These are phyloP conservation scores for Pomacea maculata DNA, from an alignment of 1,140 invertebrate genomes.

Conservation along the genomic window DNA sequence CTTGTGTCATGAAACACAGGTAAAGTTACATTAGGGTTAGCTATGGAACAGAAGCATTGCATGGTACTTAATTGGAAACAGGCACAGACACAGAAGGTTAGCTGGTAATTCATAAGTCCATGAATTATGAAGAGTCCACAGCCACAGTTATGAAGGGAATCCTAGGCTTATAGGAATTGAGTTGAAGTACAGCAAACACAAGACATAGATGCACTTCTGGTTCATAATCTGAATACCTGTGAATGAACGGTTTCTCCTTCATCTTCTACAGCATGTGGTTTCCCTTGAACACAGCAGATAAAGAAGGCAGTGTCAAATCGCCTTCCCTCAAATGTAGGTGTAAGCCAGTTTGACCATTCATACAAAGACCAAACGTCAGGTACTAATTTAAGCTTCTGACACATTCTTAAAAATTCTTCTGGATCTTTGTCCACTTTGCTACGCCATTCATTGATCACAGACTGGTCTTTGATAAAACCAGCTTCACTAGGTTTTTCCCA, in stretches of 20 bases:
- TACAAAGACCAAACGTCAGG: slow-evolving; percentile 84
- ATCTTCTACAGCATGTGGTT: slow-evolving; percentile 70
- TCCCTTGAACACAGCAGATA: slow-evolving; percentile 71
- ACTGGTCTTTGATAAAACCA: background rate
- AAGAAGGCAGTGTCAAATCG: slow-evolving; percentile 85
- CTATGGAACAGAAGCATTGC: no score
- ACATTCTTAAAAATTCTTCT: slow-evolving; percentile 78
- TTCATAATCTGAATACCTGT: slow-evolving; percentile 67
- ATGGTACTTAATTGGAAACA: no score
- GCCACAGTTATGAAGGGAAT: no score
- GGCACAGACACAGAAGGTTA: no score
- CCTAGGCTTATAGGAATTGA: no score
- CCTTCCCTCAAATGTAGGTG: slow-evolving; percentile 68
- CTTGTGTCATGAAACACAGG: no score
- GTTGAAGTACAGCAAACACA: no score
- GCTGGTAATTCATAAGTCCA: no score
- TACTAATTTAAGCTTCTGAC: slow-evolving; percentile 75
- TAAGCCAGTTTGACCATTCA: slow-evolving; percentile 89
- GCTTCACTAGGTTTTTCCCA: slow-evolving; percentile 3
- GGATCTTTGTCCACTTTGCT: slow-evolving; percentile 75
- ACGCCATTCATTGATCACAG: slow-evolving; percentile 70
- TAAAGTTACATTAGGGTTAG: no score
- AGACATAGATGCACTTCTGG: no score
- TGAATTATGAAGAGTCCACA: no score
- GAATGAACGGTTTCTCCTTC: slow-evolving; percentile 75